A percentile compares a stretch with the other conserved stretches of the same genome.
Conservation (phyloP, 2,888 invertebrate genomes). For the Chaitophorus viminalis region DNA sequence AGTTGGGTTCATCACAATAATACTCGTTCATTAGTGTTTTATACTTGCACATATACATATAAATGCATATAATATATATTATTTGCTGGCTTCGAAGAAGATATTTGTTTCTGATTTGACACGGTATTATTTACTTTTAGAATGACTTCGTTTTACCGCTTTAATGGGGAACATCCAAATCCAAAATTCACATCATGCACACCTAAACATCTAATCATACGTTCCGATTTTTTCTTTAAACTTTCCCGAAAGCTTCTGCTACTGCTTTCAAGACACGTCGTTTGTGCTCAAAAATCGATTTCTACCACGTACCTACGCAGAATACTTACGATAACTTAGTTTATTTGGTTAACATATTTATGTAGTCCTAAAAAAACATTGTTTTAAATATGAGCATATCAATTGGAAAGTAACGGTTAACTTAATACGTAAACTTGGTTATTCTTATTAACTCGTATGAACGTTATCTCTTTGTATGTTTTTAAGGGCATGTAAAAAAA, state of each 20-base stretch:
- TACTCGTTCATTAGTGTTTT: not conserved
- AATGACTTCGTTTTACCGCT: not conserved
- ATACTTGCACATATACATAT: not conserved
- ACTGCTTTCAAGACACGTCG: slow-evolving; percentile 10
- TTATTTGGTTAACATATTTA: slow-evolving; percentile 40
- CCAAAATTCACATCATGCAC: not conserved
- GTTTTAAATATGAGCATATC: slow-evolving; percentile 19
- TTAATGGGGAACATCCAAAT: not conserved
- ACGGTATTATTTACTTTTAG: not conserved
- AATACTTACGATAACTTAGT: slow-evolving; percentile 33
- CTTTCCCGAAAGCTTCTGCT: not conserved
- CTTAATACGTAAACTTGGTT: slow-evolving; percentile 38
- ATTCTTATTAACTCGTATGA: slow-evolving; percentile 29
- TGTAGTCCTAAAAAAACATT: slow-evolving; percentile 51
- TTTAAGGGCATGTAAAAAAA: not conserved
- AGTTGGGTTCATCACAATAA: not conserved
- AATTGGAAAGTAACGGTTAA: slow-evolving; percentile 42
- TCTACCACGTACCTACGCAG: not conserved
- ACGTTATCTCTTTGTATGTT: not conserved
- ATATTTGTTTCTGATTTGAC: not conserved
- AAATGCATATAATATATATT: not conserved
- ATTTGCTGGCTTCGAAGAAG: not conserved
- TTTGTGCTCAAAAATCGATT: slow-evolving; percentile 29
- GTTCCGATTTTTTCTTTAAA: not conserved
- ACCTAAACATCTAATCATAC: not conserved